Evolutionary conservation across 2,113 vertebrate species (phyloP).

Genomic region (Corythaeola cristata): DNA sequence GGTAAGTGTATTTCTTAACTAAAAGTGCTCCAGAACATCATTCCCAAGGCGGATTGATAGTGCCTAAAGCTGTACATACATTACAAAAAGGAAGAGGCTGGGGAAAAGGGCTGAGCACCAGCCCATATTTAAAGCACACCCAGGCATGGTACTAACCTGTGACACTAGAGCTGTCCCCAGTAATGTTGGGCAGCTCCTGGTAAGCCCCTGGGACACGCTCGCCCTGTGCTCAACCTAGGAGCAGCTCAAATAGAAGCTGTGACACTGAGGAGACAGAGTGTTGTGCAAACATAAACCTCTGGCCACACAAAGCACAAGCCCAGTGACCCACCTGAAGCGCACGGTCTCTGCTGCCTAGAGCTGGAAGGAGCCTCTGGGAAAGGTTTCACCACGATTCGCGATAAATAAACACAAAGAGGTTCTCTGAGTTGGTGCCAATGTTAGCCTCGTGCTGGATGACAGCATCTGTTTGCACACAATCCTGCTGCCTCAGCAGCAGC

Average conservation of each 20-base stretch:
- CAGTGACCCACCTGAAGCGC: not conserved
- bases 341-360: fast-evolving
- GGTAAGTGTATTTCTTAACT: not conserved
- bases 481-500: fast-evolving
- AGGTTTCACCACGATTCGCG: not conserved
- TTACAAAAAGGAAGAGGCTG: not conserved
- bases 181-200: not conserved
- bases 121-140: not conserved
- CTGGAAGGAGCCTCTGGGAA: not conserved
- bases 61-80: not conserved
- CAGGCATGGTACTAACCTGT: not conserved
- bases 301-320: not conserved
- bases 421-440: not conserved
- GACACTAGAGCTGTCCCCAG: not conserved
- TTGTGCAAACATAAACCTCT: not conserved
- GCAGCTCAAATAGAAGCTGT: not conserved
- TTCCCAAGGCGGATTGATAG: not conserved
- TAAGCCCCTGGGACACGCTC: not conserved
- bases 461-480: not conserved
- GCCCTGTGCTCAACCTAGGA: not conserved
- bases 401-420: not conserved
- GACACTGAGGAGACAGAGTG: not conserved
- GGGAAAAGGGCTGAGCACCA: not conserved
- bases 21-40: not conserved
- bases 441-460: not conserved